A percentile compares a stretch with the other conserved stretches of the same genome.
These are phyloP conservation scores for Halcyon malimbica DNA, from an alignment of 2,113 vertebrate genomes.

Conservation along the genomic window DNA sequence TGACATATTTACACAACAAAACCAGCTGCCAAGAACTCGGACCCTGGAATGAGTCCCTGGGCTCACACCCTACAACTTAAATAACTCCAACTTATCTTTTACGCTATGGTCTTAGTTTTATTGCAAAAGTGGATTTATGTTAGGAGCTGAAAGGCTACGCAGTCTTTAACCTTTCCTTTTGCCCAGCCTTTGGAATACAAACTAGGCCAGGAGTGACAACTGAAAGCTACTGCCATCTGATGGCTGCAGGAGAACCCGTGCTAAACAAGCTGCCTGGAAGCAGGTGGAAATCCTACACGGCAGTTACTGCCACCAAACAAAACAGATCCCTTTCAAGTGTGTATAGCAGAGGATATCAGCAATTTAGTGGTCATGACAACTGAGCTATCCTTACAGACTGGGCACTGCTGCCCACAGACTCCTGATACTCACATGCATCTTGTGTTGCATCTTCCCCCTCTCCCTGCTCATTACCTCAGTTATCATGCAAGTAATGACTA, in stretches of 20 bases:
- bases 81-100: slow-evolving; percentile 2
- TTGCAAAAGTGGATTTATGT: neutral
- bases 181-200: neutral
- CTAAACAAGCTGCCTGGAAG: neutral
- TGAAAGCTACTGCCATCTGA: slow-evolving; percentile 24
- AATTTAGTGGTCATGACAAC: too few species aligned
- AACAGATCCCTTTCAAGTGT: neutral
- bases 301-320: neutral
- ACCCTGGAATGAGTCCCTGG: neutral
- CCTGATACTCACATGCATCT: rapidly evolving
- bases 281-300: neutral
- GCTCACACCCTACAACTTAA: neutral
- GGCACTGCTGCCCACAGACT: neutral
- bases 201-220: neutral
- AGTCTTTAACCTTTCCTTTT: neutral
- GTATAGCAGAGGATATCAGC: neutral
- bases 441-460: neutral
- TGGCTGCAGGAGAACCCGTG: neutral
- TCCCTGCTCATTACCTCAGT: rapidly evolving
- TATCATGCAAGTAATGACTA: neutral
- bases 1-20: slow-evolving; percentile 41
- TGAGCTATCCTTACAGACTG: neutral
- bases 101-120: neutral
- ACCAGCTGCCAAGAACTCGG: neutral
- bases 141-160: neutral